Base-by-base conservation (phyloP, 2,113 vertebrate species). In the Phaetusa simplex region DNA sequence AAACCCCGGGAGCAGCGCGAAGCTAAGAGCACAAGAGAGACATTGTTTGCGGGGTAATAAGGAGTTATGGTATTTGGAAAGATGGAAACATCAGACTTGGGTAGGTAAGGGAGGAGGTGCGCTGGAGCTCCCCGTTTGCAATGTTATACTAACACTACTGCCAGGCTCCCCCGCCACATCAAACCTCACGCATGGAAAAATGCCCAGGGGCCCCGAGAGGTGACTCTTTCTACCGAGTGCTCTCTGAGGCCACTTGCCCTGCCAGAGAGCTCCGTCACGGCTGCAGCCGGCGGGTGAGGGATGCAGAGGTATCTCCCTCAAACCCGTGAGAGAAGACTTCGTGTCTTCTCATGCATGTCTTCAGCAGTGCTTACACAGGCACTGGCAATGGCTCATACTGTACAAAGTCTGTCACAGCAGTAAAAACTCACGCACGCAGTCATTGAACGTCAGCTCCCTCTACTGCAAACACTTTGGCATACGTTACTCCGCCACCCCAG, bases 401-500 rank as follows among this genome's bases (percentile, higher is more conserved):
- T 21, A 45, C 55, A 30, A 85, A 82, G 61, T 11, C n/a, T 50
- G 71, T 64, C 67, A 62, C 5, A 2, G 89, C 80, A 74, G 42
- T 8, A 24, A 56, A 84, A 78, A 24, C 17, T 70, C 59, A 58
- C 0, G 5, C 36, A 19, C 2, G 2, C 6, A 20, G 5, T 4
- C 81, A 42, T 0, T 94, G 62, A 94, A 29, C 95, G 69, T 42
- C 93, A 94, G 96, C 96, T 94, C 96, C 95, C 95, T 92, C 97
- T 97, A 66, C 96, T 90, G 95, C 42, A 85, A 82, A 82, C 5
- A 77, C 17, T 59, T 2, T 8, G 30, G 17, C 26, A 69, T 8
- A 12, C 2, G 2, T 72, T 49, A 40, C 38, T 50, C 34, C n/a
- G 66, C 27, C 78, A 56, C 22, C 27, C 40, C 43, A 24, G 1